Evolutionary conservation across 2,888 invertebrate genomes (phyloP), one percentile per base, ranked within the genome.

Genomic region (Meandrusa payeni): DNA sequence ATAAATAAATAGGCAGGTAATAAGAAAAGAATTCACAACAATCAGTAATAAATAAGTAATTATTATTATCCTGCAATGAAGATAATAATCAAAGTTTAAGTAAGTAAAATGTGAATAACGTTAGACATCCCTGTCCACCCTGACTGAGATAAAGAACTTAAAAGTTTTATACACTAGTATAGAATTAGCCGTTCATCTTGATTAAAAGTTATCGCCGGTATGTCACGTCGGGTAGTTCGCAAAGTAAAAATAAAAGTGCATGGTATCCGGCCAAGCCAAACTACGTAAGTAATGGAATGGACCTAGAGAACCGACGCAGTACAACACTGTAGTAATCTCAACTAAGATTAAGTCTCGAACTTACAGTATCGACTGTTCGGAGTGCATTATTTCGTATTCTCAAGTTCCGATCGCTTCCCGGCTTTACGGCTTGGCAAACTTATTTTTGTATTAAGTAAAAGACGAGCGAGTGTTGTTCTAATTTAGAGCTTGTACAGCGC

Each of bases 301-400:
- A 55, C 50, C 53, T 50, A 64, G 59, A 58, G 61, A 69, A 67
- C 61, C 64, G 65, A 67, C 67, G 61, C 61, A 52, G 55, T 58
- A 61, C 60, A 64, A 58, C 56, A 61, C 64, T 64, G 49, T 54
- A 64, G 73, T 76, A 76, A 78, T 80, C 74, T 68, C 64, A 65
- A 75, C 69, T 71, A 64, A 74, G 79, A 81, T 81, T 77, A 80
- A 81, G 68, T 74, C 74, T 61, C 61, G 50, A 78, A 83, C 69
- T 81, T 76, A 59, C 60, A 61, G 73, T 76, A 82, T 81, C 68
- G 75, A 73, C 66, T 69, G 61, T 55, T 57, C 54, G 58, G 51
- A 60, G 62, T 67, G 71, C 75, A 76, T 77, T 80, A 80, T 77
- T 76, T 76, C 64, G 69, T 69, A 69, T 69, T 64, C 54, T 51